Conservation (phyloP, 2,113 vertebrate species). For the Clarias macrocephalus region DNA sequence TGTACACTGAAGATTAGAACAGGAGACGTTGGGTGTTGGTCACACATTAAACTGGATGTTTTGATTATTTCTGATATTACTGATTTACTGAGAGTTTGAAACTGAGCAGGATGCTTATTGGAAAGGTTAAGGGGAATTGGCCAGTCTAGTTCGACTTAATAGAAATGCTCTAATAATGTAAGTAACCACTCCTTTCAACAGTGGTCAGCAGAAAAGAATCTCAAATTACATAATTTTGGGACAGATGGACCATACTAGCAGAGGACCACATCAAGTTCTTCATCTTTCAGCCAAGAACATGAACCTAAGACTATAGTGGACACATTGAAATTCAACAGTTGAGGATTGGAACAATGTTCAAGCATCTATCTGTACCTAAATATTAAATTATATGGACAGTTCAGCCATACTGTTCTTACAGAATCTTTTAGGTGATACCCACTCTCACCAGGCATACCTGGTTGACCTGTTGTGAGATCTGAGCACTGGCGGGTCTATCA, state of each 20-base stretch:
- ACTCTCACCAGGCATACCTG: too few species aligned
- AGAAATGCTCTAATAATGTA: neutral
- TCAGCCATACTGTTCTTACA: neutral
- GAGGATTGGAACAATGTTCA: neutral
- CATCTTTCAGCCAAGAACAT: neutral
- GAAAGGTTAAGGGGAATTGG: neutral
- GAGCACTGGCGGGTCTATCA: too few species aligned
- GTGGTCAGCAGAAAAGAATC: neutral
- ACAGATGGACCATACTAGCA: too few species aligned
- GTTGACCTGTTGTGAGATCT: too few species aligned
- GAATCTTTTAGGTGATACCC: neutral
- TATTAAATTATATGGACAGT: neutral
- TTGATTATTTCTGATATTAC: neutral
- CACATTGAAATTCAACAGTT: neutral
- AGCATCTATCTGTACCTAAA: neutral
- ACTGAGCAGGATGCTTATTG: neutral
- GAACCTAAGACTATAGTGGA: neutral
- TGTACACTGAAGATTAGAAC: neutral
- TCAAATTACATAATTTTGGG: too few species aligned
- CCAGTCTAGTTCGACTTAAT: too few species aligned
- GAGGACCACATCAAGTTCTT: too few species aligned
- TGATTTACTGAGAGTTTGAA: neutral
- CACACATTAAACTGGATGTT: neutral
- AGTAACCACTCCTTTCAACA: neutral
- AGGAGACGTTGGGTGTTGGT: neutral